Base-by-base conservation (phyloP, 35 echinoderm and acorn worm genomes). In the Apostichopus japonicus region DNA sequence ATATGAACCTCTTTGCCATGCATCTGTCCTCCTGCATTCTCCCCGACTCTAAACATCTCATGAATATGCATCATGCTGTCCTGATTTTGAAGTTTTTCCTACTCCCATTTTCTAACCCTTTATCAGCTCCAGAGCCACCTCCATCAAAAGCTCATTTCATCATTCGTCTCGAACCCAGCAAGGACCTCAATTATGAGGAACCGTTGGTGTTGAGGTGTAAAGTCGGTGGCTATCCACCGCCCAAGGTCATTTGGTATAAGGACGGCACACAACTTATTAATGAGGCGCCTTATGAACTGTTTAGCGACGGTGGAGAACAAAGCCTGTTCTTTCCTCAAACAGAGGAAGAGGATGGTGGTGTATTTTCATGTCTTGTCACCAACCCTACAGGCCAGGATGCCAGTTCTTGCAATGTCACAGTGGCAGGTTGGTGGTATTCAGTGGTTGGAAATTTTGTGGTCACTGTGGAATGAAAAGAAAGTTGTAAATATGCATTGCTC, bases 241-340 rank as follows among this genome's bases (percentile, higher is more conserved):
- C 93, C 5, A 77, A 91, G 16, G 88, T 93, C 65, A 87, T 87
- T 5, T 96, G 95, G 95, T 96, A 91, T 83, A 94, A 94, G 57
- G 83, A 96, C 24, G 95, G 90, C 33, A 87, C 55, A 54, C 90
- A 89, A 53, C 71, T 96, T 6, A 63, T 75, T 22, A 93, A 93
- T 54, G 92, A 79, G n/a, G 75, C 72, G 1, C 92, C 93, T 8
- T 96, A 90, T 62, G 86, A 90, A 79, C 92, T 96, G 15, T 75
- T 78, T 56, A 93, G 81, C 62, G 57, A 91, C 8, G 65, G 84
- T 65, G 87, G 88, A 65, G 92, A 94, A 55, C 78, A 91, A n/a
- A 67, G 73, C 61, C 79, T 96, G 33, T 62, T 67, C 59, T 62
- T 96, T 27, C 61, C 54, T 54, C 87, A 96, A 75, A 67, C 92